A percentile compares a stretch with the other conserved stretches of the same genome.
phyloP scores from a whole-genome alignment of 1,140 invertebrate species.

The Drosophila sproati region DNA sequence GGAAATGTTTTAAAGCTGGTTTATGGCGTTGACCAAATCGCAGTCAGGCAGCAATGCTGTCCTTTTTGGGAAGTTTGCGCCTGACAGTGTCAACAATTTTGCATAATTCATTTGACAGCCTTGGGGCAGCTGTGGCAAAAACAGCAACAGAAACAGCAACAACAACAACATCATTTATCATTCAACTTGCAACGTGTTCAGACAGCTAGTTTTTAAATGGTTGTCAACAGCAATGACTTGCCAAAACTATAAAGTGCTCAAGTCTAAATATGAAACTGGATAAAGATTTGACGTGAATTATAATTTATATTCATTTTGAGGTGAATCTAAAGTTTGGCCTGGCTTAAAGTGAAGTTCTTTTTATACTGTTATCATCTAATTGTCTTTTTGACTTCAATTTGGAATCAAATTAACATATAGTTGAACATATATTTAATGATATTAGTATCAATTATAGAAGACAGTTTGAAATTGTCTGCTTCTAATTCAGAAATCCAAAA shows the following conservation, averaged over 20 bases:
- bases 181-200: slow-evolving; percentile 50
- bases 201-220: slow-evolving; percentile 41
- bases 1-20: slow-evolving; percentile 23
- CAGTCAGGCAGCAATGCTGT: not conserved
- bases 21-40: slow-evolving; percentile 18
- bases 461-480: no score
- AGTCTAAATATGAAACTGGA: not conserved
- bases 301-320: no score
- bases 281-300: no score
- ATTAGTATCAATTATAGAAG: no score
- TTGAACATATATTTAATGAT: no score
- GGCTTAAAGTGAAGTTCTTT: no score
- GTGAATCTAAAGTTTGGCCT: no score
- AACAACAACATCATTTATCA: slow-evolving; percentile 56
- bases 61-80: not conserved
- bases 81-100: slow-evolving; percentile 69
- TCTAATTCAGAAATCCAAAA: no score
- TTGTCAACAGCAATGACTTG: slow-evolving; percentile 22
- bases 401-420: no score
- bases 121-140: slow-evolving; percentile 6
- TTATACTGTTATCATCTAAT: no score
- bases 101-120: slow-evolving; percentile 68
- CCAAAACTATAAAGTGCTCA: not conserved
- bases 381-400: no score
- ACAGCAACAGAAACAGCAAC: slow-evolving; percentile 11